Evolutionary conservation across 2,888 invertebrate species (phyloP), one percentile per base, ranked within the genome.

Genomic region (Sepioteuthis lessoniana): DNA sequence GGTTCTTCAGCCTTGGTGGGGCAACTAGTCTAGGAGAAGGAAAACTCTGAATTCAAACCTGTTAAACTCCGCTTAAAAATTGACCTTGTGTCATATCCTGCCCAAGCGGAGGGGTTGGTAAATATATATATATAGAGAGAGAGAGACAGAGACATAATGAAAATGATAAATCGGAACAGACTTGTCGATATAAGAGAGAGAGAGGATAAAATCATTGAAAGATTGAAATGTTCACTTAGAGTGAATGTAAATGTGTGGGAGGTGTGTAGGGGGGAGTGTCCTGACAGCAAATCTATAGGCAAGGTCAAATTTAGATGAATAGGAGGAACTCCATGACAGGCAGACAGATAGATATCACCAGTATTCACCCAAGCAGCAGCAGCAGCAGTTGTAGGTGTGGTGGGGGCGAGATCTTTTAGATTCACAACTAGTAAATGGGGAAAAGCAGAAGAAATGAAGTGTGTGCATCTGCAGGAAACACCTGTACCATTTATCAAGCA

Each of bases 331-430:
- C n/a, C n/a, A 35, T 76, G 76, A 76, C 35, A 35, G 76, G 76
- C 76, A 76, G 76, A 76, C 76, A 76, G 76, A 76, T 76, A 76
- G 76, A 76, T 76, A 76, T 76, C 76, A 76, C 76, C n/a, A 76
- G 19, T n/a, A n/a, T 76, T n/a, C 25, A n/a, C n/a, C 16, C 1
- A 55, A 55, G 55, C 55, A 55, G 25, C 55, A 55, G 55, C 21
- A 55, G 21, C 5, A 50, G 50, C 10, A 50, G 50, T 50, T 21
- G 21, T 19, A 16, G 0, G 50, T 7, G 7, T 16, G 21, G 50
- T 16, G 16, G 21, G 16, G 19, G 35, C 16, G n/a, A 16, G 16
- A 4, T 2, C 16, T 76, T 35, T 35, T 13, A 35, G 13, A 76
- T 76, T n/a, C 76, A 76, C 19, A n/a, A 21, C n/a, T n/a, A 76